Conservation (phyloP, 2,888 invertebrate species). For the Epinotia nisella region DNA sequence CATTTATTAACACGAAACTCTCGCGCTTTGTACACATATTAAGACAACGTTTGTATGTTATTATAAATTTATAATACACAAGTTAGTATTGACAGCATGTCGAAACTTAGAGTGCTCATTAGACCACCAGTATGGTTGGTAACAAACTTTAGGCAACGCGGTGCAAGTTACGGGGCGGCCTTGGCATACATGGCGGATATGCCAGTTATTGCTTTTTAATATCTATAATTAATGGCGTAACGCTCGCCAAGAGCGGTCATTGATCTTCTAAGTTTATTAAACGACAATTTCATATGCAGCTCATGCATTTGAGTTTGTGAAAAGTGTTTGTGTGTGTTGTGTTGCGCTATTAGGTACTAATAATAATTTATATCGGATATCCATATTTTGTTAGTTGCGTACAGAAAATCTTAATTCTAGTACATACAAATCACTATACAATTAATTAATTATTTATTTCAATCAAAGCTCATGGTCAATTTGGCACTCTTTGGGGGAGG, state of each 20-base stretch:
- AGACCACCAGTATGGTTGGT: conserved; percentile 26
- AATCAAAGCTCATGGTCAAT: too few species aligned
- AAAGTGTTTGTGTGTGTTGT: too few species aligned
- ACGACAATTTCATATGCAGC: not conserved
- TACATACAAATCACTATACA: too few species aligned
- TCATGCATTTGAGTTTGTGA: not conserved
- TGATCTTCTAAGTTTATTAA: conserved; percentile 40
- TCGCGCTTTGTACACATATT: too few species aligned
- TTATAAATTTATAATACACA: conserved; percentile 26
- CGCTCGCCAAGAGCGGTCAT: conserved; percentile 46
- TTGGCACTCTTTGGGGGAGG: too few species aligned
- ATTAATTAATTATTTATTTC: too few species aligned
- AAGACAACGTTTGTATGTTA: conserved; percentile 36
- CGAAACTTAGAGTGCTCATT: conserved; percentile 37
- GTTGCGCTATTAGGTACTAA: too few species aligned
- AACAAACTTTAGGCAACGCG: conserved; percentile 46
- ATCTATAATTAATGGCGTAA: conserved; percentile 53
- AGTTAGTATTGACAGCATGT: conserved; percentile 38
- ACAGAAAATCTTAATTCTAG: too few species aligned
- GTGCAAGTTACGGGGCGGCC: conserved; percentile 50
- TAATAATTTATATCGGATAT: too few species aligned
- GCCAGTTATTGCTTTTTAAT: conserved; percentile 50
- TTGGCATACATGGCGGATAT: conserved; percentile 54
- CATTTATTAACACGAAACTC: conserved; percentile 8
- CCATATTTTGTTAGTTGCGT: too few species aligned